Base-by-base conservation (phyloP, 2,797 vertebrate species). In the Sebastolobus alascanus region DNA sequence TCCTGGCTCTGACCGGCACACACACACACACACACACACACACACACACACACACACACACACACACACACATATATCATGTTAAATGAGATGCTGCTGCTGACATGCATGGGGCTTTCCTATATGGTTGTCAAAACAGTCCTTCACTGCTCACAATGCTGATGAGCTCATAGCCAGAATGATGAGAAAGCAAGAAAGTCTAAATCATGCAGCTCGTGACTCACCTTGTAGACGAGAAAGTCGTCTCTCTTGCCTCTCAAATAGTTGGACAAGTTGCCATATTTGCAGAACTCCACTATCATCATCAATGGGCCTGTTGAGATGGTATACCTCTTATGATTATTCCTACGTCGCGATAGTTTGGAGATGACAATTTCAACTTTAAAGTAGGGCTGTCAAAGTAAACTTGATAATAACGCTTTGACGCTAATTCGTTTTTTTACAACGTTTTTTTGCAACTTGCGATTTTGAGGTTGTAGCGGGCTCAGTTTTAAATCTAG, bases 221-320 rank as follows among this genome's bases (percentile, higher is more conserved):
- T 92, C 91, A 98, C 97, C 97, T 98, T 99, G 91, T 96, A 97
- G 35, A 97, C 96, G 20, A 97, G 90, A 83, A 98, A 99, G 85
- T 99, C 97, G 1, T 97, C 96, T 80, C 98, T 94, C 88, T 97
- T 98, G 75, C 96, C 94, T 81, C 97, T 95, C 56, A 99, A 89
- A 40, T 98, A 98, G 93, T 97, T 97, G 71, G 97, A 98, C 89
- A 99, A 91, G 84, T 99, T 99, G 81, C 98, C 98, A 16, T 99
- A 97, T 88, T 97, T 99, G 96, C 98, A 99, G 65, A 96, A 99
- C 89, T 99, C 98, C 70, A 99, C 98, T n/a, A 99, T 98, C 89
- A 99, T 97, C 98, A 99, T 99, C 89, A 99, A 75, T 22, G 96
- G 97, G 77, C 97, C 98, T 99, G 87, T 80, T 63, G 29, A 59